A percentile compares a stretch with the other conserved stretches of the same genome.
phyloP scores from a whole-genome alignment of 2,888 invertebrate species.

The Ennomos quercinarius region DNA sequence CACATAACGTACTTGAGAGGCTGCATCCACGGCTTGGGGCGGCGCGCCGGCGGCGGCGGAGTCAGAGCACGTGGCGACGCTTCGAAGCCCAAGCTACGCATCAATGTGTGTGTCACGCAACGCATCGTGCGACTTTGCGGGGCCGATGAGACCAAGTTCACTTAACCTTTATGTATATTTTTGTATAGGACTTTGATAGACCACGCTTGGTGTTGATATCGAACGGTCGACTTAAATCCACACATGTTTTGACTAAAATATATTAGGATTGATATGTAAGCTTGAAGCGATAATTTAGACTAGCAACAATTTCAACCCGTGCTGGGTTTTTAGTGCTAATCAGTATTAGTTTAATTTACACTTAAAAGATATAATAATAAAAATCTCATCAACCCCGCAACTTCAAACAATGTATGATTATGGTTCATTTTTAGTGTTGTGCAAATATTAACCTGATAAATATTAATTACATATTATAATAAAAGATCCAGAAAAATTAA shows the following conservation, averaged over 20 bases:
- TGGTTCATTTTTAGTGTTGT: constrained; percentile 33
- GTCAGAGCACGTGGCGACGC: constrained; percentile 50
- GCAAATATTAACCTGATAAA: constrained; percentile 25
- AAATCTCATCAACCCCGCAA: constrained; percentile 30
- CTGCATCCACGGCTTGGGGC: constrained; percentile 78
- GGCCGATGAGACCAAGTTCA: constrained; percentile 21
- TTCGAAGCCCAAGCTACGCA: constrained; percentile 52
- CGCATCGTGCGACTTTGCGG: constrained; percentile 52
- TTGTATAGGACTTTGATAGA: too few species aligned
- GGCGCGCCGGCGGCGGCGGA: constrained; percentile 61
- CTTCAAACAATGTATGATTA: constrained; percentile 29
- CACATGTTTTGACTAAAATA: too few species aligned
- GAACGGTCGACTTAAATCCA: too few species aligned
- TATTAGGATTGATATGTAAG: neutral
- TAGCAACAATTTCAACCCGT: neutral
- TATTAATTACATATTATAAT: too few species aligned
- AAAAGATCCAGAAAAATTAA: neutral
- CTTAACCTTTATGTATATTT: neutral
- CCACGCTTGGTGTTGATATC: too few species aligned
- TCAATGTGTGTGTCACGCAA: constrained; percentile 51
- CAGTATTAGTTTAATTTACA: too few species aligned
- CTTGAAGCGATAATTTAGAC: neutral
- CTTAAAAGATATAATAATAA: neutral
- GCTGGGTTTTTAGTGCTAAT: neutral
- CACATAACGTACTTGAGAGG: constrained; percentile 73